These are phyloP conservation scores for Dreissena rostriformis DNA, from an alignment of 1,140 invertebrate genomes.

Conservation along the genomic window DNA sequence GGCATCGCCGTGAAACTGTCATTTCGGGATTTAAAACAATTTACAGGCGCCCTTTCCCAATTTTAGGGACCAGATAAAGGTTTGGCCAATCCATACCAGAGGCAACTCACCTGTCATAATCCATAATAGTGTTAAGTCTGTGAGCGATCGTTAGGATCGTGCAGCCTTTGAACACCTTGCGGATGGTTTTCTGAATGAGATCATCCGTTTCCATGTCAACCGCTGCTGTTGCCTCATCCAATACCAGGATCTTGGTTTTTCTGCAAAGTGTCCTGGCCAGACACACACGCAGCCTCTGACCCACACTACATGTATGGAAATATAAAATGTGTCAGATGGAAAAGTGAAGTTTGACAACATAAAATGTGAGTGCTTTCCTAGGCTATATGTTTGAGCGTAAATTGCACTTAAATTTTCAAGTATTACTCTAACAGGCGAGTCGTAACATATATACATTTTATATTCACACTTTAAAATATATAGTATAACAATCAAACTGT, in stretches of 20 bases:
- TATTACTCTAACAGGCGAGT: no score
- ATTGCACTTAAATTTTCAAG: no score
- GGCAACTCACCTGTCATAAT: conserved; percentile 70
- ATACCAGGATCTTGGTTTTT: conserved; percentile 89
- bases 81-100: no score
- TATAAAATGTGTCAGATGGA: conserved; percentile 38
- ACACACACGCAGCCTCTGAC: conserved; percentile 83
- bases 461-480: no score
- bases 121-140: conserved; percentile 81
- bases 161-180: conserved; percentile 74
- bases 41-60: no score
- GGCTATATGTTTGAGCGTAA: no score
- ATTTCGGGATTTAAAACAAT: no score
- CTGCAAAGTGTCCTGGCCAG: conserved; percentile 82
- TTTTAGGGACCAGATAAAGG: no score
- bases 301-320: conserved; percentile 78
- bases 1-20: no score
- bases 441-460: no score
- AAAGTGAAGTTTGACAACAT: background rate
- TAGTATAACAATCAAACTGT: no score
- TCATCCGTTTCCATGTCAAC: conserved; percentile 80
- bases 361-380: no score
- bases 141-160: conserved; percentile 81
- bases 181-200: conserved; percentile 80
- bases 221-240: conserved; percentile 83